A percentile compares a stretch with the other conserved stretches of the same genome.
phyloP scores from a whole-genome alignment of 2,888 invertebrate species.

The Drosophila flavopinicola region DNA sequence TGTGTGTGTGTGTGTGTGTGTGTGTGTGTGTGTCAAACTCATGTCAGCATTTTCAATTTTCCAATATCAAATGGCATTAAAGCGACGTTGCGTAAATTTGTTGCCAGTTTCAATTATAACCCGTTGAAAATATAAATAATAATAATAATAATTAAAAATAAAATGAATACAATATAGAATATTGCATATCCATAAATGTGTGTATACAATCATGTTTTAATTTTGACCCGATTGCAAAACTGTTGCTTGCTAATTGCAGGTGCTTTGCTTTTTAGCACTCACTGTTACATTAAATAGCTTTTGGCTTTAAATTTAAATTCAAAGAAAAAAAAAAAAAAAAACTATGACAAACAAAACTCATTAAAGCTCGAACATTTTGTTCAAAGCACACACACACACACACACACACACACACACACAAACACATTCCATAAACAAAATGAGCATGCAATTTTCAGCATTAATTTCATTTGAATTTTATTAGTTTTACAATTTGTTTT shows the following conservation, averaged over 20 bases:
- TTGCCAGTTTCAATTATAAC: conserved; percentile 63
- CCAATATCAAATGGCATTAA: conserved; percentile 15
- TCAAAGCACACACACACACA: not conserved
- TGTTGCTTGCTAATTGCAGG: conserved; percentile 9
- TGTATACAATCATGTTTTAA: not conserved
- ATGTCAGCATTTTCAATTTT: conserved; percentile 10
- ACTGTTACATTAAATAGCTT: conserved; percentile 1
- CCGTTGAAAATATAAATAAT: conserved; percentile 8
- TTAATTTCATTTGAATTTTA: not conserved
- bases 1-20: not conserved
- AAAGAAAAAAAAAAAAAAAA: not conserved
- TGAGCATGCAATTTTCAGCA: not conserved
- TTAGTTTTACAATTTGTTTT: not conserved
- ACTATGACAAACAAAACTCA: conserved; percentile 1
- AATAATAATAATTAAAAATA: not conserved
- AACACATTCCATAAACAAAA: not conserved
- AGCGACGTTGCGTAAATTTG: conserved; percentile 45
- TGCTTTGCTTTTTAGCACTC: conserved; percentile 1
- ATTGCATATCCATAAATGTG: not conserved
- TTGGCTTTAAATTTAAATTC: not conserved
- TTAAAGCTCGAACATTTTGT: not conserved
- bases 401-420: too few species aligned
- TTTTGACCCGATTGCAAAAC: conserved; percentile 2
- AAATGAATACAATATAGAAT: not conserved
- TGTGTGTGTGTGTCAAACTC: not conserved